These are phyloP conservation scores for Dasypolia templi DNA, from an alignment of 2,888 invertebrate genomes.

Conservation along the genomic window DNA sequence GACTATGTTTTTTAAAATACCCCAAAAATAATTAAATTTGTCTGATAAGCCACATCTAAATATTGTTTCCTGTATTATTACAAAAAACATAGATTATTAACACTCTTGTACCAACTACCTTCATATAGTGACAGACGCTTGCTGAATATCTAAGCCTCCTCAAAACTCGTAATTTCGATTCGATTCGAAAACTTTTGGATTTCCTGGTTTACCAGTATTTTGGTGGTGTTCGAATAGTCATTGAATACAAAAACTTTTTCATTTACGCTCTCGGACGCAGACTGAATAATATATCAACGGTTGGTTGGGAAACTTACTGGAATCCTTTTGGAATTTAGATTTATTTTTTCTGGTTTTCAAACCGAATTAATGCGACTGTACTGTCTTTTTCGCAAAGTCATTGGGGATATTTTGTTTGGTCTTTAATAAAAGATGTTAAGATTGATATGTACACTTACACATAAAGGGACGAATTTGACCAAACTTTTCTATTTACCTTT, in stretches of 20 bases:
- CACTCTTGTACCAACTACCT: slow-evolving; percentile 65
- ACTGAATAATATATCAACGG: slow-evolving; percentile 88
- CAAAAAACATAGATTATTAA: slow-evolving; percentile 7
- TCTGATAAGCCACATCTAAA: background rate
- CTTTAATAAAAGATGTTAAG: background rate
- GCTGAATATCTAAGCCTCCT: slow-evolving; percentile 73
- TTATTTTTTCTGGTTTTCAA: slow-evolving; percentile 82
- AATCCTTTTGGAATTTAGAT: slow-evolving; percentile 82
- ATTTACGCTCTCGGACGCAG: slow-evolving; percentile 86
- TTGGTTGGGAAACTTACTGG: slow-evolving; percentile 70
- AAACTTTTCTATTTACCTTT: too few species aligned
- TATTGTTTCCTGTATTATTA: background rate
- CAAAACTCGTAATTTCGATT: slow-evolving; percentile 82
- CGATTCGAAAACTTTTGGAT: slow-evolving; percentile 83
- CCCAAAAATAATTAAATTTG: background rate
- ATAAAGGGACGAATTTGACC: too few species aligned
- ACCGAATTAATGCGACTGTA: slow-evolving; percentile 81
- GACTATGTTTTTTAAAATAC: background rate
- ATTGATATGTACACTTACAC: too few species aligned
- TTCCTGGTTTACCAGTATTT: slow-evolving; percentile 85
- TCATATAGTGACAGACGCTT: slow-evolving; percentile 72
- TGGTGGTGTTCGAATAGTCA: slow-evolving; percentile 88
- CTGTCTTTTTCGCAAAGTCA: slow-evolving; percentile 66
- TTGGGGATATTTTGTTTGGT: slow-evolving; percentile 14
- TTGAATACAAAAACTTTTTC: slow-evolving; percentile 90